Evolutionary conservation across 1,140 invertebrate genomes (phyloP).

Genomic region (Drosophila cardini): DNA sequence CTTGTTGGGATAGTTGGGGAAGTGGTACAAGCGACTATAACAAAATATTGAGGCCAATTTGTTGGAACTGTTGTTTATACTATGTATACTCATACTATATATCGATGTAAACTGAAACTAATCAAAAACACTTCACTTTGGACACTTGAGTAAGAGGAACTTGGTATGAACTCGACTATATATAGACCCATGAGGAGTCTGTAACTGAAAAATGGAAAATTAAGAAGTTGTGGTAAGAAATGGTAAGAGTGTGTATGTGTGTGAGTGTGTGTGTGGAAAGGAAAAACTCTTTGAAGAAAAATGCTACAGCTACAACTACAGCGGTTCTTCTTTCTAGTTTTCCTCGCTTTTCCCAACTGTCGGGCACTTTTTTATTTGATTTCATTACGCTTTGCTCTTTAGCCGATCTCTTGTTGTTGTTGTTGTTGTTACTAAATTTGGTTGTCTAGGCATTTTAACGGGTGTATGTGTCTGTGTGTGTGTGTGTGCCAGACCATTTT

Average conservation of each 20-base stretch:
- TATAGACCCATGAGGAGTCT: conserved; percentile 49
- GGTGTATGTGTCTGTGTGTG: conserved; percentile 32
- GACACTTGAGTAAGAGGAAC: conserved; percentile 60
- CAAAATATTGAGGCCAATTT: conserved; percentile 64
- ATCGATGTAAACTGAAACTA: conserved; percentile 46
- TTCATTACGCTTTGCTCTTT: conserved; percentile 69
- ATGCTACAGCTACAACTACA: conserved; percentile 49
- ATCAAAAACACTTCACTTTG: conserved; percentile 70
- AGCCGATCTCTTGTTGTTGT: conserved; percentile 22
- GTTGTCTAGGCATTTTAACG: conserved; percentile 78
- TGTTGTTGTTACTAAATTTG: conserved; percentile 75
- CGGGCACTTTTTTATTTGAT: conserved; percentile 73
- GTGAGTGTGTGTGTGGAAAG: not conserved
- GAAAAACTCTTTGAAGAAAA: conserved; percentile 70
- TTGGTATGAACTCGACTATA: conserved; percentile 53
- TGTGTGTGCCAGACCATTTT: conserved; percentile 73
- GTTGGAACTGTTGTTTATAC: conserved; percentile 16
- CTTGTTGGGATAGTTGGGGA: conserved; percentile 26
- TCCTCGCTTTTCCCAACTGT: conserved; percentile 24
- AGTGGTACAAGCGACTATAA: conserved; percentile 15
- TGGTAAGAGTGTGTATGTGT: not conserved
- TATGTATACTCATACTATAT: not conserved
- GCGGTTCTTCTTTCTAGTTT: conserved; percentile 13
- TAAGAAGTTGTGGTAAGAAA: conserved; percentile 60
- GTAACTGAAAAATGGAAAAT: conserved; percentile 36